Percentiles rank a stretch among this genome's conserved stretches.
Evolutionary conservation across 2,888 invertebrate genomes (phyloP).

Genomic region (Eupeodes latifasciatus): DNA sequence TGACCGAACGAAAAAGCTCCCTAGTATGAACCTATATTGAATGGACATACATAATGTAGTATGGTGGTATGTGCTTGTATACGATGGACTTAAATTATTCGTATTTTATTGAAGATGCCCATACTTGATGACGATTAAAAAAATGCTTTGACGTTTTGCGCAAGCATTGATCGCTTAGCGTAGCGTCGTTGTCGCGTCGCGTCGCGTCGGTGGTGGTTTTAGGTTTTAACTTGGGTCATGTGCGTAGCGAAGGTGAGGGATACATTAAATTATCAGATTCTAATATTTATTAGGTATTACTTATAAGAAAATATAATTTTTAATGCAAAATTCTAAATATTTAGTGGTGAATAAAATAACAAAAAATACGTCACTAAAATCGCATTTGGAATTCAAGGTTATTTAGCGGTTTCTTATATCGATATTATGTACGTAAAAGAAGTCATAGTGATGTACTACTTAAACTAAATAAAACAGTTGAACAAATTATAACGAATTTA

Average conservation of each 20-base stretch:
- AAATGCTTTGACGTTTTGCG: constrained; percentile 50
- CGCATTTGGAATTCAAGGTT: too few relatives aligned
- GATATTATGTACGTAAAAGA: too few relatives aligned
- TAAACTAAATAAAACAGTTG: too few relatives aligned
- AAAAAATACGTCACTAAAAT: too few relatives aligned
- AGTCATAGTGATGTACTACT: too few relatives aligned
- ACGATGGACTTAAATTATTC: constrained; percentile 58
- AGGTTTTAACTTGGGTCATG: constrained; percentile 30
- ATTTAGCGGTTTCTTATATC: too few relatives aligned
- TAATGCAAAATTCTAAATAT: too few relatives aligned
- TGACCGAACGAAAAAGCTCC: constrained; percentile 59
- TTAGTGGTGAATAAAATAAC: too few relatives aligned
- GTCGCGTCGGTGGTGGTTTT: constrained; percentile 41
- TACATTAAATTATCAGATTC: not conserved
- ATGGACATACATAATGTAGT: not conserved
- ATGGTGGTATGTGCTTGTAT: not conserved
- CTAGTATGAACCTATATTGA: constrained; percentile 28
- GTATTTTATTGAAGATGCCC: constrained; percentile 60
- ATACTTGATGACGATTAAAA: constrained; percentile 39
- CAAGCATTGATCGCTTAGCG: constrained; percentile 49
- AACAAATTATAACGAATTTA: too few relatives aligned
- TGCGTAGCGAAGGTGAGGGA: constrained; percentile 22
- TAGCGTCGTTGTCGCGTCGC: too few relatives aligned
- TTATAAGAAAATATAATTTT: too few relatives aligned
- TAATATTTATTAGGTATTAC: not conserved